Conservation (phyloP, 2,113 vertebrate species). For the Porphyrio hochstetteri region DNA sequence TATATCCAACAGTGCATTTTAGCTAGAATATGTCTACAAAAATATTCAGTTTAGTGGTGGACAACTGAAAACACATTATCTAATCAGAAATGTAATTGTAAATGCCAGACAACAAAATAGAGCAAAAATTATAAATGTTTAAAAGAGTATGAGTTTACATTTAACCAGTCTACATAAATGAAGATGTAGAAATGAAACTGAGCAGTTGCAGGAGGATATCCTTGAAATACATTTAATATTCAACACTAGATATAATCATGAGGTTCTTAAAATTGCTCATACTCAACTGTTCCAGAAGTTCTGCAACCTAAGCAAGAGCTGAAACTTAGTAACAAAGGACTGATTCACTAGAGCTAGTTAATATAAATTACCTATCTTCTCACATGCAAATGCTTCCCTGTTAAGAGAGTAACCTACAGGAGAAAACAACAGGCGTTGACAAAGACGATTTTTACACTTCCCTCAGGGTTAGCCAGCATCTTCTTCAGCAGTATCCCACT, state of each 20-base stretch:
- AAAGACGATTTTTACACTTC: neutral
- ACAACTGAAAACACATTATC: neutral
- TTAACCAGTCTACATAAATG: neutral
- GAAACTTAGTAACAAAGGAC: neutral
- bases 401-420: neutral
- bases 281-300: neutral
- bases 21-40: neutral
- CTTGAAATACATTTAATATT: neutral
- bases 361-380: neutral
- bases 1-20: neutral
- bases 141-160: neutral
- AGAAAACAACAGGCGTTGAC: neutral
- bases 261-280: neutral
- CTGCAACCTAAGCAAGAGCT: neutral
- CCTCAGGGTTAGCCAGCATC: neutral
- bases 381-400: neutral
- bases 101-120: neutral
- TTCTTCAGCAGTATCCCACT: neutral
- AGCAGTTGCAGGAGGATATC: neutral
- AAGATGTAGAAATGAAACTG: neutral
- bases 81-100: neutral
- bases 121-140: neutral
- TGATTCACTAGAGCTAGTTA: neutral
- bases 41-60: neutral
- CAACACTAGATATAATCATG: neutral